Evolutionary conservation across 30 jellyfish, hydroid and myxozoan species (phyloP), one percentile per base, ranked within the genome.

Genomic region (Turritopsis dohrnii): DNA sequence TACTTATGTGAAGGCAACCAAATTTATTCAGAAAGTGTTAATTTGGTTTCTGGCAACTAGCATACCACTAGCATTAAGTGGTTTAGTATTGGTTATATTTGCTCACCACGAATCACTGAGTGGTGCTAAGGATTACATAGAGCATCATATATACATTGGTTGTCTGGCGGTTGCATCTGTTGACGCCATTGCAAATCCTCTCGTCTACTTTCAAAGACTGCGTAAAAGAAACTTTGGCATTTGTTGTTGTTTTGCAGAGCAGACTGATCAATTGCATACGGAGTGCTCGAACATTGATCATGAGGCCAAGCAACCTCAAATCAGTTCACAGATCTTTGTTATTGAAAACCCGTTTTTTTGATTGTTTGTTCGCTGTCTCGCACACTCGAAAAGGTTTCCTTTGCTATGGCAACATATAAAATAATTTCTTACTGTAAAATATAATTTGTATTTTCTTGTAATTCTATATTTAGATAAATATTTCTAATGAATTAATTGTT

Each of bases 101-200:
- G 79, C 79, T 7, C 82, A 80, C 21, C 53, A 21, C n/a, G 73
- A 21, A 18, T 13, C 53, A 26, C 13, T 1, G n/a, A n/a, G 24
- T 23, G 65, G 24, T 17, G 65, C 26, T 16, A 31, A 80, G 7
- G 87, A 25, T 3, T 53, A 24, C 19, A 80, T 53, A 7, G 81
- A 52, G 54, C 79, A 80, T 80, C 87, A 80, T 16, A 54, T 80
- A 22, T 80, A 80, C 53, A 71, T 66, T 53, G 87, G 52, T 65
- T 41, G 71, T 65, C 21, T 80, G 53, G 22, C 52, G 0, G 28
- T 80, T 26, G 52, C 82, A 13, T 53, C 87, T 27, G 53, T 80
- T 27, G 87, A 65, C 26, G 83, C 87, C 31, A 30, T 80, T 21
- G 83, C 77, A 18, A 80, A 80, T 20, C 87, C 83, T 8, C 5